Evolutionary conservation across 2,888 invertebrate species (phyloP).

Genomic region (Eristalis tenax): DNA sequence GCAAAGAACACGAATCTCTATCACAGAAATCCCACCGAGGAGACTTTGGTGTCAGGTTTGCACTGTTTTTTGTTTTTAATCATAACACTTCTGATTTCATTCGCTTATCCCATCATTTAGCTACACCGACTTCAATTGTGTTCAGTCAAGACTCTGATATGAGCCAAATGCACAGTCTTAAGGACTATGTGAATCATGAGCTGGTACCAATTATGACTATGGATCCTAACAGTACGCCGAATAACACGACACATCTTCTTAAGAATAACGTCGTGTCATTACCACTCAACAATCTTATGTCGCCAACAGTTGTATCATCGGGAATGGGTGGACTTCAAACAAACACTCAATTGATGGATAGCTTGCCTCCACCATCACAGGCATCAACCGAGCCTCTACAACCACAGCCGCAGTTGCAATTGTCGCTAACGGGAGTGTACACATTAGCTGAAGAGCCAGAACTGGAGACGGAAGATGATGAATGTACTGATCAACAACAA

Average conservation of each 20-base stretch:
- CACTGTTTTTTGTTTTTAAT: constrained; percentile 37
- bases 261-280: constrained; percentile 73
- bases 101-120: constrained; percentile 72
- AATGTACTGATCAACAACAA: constrained; percentile 64
- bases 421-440: constrained; percentile 82
- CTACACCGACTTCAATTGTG: constrained; percentile 83
- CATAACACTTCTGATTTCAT: neutral
- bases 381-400: constrained; percentile 73
- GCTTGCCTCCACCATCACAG: constrained; percentile 74
- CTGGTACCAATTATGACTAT: constrained; percentile 81
- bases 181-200: constrained; percentile 81
- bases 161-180: constrained; percentile 79
- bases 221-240: constrained; percentile 78
- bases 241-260: constrained; percentile 72
- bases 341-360: constrained; percentile 76
- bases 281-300: constrained; percentile 72
- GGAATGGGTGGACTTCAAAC: constrained; percentile 72
- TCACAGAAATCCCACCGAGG: constrained; percentile 84
- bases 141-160: constrained; percentile 76
- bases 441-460: constrained; percentile 84
- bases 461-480: constrained; percentile 82
- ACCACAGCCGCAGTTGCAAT: constrained; percentile 69
- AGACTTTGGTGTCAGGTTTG: constrained; percentile 82
- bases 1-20: constrained; percentile 80
- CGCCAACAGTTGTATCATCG: constrained; percentile 66